phyloP scores from a whole-genome alignment of 1,140 invertebrate genomes.

The Bombus impatiens region DNA sequence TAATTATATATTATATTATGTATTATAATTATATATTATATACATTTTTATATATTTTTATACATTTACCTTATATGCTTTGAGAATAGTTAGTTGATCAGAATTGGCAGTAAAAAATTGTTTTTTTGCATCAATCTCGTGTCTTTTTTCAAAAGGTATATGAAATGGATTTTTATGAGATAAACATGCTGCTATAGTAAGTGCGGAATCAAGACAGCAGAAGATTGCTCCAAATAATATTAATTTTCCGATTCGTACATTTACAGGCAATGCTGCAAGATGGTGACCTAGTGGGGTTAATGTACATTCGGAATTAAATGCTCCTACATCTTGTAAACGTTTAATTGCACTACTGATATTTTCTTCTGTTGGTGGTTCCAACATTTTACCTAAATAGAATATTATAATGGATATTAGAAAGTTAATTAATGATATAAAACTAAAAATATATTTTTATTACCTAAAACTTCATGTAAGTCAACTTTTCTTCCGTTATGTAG shows the following conservation, averaged over 20 bases:
- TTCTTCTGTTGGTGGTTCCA: constrained; percentile 92
- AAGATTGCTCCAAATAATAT: constrained; percentile 96
- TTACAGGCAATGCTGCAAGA: constrained; percentile 94
- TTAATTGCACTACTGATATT: constrained; percentile 90
- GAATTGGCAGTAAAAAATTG: constrained; percentile 89
- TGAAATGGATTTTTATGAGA: constrained; percentile 93
- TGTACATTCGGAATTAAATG: constrained; percentile 89
- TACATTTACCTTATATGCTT: constrained; percentile 87
- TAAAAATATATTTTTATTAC: constrained; percentile 76
- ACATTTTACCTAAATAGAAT: constrained; percentile 80
- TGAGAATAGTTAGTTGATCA: constrained; percentile 91
- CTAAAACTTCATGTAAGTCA: constrained; percentile 87
- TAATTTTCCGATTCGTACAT: constrained; percentile 94
- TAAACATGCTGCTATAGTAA: constrained; percentile 95
- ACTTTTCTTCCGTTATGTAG: constrained; percentile 86
- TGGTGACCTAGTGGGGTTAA: constrained; percentile 95
- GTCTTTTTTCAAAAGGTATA: constrained; percentile 88
- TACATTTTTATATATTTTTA: not conserved
- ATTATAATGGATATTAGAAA: constrained; percentile 1
- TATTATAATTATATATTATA: not conserved
- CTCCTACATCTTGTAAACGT: constrained; percentile 92
- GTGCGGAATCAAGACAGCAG: constrained; percentile 95
- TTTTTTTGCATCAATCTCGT: constrained; percentile 87
- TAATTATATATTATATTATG: no score
- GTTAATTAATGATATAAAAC: not conserved